Conservation (phyloP, 2,888 invertebrate species). For the Meliscaeva auricollis region DNA sequence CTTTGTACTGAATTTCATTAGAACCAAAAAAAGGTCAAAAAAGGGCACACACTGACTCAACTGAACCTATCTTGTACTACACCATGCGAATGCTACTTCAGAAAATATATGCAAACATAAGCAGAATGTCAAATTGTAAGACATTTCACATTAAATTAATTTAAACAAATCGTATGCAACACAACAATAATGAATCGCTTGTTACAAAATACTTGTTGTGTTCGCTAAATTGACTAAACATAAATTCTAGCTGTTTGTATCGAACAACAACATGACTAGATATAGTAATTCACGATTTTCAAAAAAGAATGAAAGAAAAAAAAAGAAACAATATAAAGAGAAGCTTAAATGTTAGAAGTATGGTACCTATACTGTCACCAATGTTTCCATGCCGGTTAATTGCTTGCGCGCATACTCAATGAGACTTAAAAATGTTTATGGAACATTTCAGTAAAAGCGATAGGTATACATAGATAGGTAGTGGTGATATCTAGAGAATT, state of each 20-base stretch:
- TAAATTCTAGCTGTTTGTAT: slow-evolving; percentile 61
- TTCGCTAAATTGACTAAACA: slow-evolving; percentile 69
- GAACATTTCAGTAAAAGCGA: background rate
- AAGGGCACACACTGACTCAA: slow-evolving; percentile 28
- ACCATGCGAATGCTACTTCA: background rate
- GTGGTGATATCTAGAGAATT: slow-evolving; percentile 13
- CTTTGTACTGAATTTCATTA: slow-evolving; percentile 38
- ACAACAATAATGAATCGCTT: slow-evolving; percentile 49
- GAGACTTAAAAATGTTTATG: slow-evolving; percentile 47
- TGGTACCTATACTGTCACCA: too few relatives aligned
- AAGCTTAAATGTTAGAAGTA: slow-evolving; percentile 65
- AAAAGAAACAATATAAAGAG: background rate
- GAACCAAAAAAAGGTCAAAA: slow-evolving; percentile 46
- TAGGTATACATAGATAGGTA: background rate
- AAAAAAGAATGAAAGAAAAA: background rate
- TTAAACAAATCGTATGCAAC: slow-evolving; percentile 73
- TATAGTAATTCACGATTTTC: slow-evolving; percentile 53
- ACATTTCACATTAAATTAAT: slow-evolving; percentile 59
- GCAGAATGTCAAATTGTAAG: slow-evolving; percentile 50
- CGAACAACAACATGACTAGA: background rate
- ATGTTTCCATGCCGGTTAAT: slow-evolving; percentile 65
- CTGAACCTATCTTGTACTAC: slow-evolving; percentile 4
- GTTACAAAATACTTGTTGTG: slow-evolving; percentile 61
- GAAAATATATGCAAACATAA: slow-evolving; percentile 26
- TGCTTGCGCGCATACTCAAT: slow-evolving; percentile 75